Evolutionary conservation across 2,113 vertebrate species (phyloP).

Genomic region (Smithornis capensis): DNA sequence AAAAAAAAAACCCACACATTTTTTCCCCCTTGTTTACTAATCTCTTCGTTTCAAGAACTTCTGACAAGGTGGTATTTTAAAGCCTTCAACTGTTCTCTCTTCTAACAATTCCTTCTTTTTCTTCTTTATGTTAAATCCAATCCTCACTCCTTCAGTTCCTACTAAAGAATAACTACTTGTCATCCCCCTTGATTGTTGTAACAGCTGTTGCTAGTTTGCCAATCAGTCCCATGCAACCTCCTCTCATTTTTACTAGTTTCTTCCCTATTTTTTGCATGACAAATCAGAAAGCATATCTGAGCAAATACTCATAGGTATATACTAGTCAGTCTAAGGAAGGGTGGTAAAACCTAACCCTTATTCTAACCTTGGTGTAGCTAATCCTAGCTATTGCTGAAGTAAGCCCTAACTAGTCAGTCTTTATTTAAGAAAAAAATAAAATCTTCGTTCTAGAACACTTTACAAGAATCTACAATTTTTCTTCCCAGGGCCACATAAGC

Average conservation of each 20-base stretch:
- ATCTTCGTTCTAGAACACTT: not conserved
- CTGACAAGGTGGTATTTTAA: not conserved
- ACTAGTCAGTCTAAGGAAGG: not conserved
- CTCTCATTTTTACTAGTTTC: not conserved
- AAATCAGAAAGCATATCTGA: not conserved
- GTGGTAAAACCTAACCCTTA: not conserved
- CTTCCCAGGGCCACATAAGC: not conserved
- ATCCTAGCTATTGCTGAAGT: not conserved
- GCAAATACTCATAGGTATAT: not conserved
- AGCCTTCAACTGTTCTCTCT: not conserved
- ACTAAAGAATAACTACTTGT: not conserved
- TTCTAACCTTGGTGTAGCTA: not conserved
- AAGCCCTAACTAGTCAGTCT: not conserved
- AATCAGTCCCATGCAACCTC: not conserved
- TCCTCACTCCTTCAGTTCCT: not conserved
- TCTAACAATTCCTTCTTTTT: not conserved
- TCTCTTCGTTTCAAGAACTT: not conserved
- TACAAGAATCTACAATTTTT: not conserved
- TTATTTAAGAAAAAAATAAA: not conserved
- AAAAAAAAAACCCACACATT: not conserved
- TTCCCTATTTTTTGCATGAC: not conserved
- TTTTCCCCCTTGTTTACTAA: not conserved
- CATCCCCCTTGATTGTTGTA: not conserved
- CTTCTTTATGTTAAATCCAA: not conserved
- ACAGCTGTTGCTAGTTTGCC: conserved; percentile 10